Conservation (phyloP, 2,113 vertebrate genomes). For the Oxyruncus cristatus region DNA sequence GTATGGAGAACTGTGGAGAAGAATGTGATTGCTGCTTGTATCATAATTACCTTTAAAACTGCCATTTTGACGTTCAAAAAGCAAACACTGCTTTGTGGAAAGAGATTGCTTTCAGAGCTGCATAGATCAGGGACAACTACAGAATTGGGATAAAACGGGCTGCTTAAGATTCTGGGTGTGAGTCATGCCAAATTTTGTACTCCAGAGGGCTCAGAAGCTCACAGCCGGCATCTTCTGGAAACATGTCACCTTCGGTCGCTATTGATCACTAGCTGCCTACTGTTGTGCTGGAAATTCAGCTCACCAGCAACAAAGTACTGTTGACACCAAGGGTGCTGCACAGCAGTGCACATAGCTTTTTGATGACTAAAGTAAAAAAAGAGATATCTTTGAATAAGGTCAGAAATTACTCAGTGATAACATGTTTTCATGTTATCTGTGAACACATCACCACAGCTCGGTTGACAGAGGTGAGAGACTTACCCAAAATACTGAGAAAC, state of each 20-base stretch:
- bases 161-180: constrained; percentile 25
- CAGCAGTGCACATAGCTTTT: constrained; percentile 1
- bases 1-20: not conserved
- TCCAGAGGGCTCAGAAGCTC: constrained; percentile 31
- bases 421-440: constrained; percentile 24
- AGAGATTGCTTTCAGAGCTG: not conserved
- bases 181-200: not conserved
- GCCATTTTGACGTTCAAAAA: not conserved
- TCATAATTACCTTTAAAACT: constrained; percentile 13
- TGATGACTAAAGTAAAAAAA: constrained; percentile 27
- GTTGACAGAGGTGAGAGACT: constrained; percentile 40
- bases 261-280: constrained; percentile 41
- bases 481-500: constrained; percentile 6
- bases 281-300: constrained; percentile 11
- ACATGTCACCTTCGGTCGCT: not conserved
- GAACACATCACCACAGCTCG: not conserved
- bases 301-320: constrained; percentile 22
- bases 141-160: not conserved
- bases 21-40: constrained; percentile 4
- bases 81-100: not conserved
- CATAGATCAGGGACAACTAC: not conserved
- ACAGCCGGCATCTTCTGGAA: not conserved
- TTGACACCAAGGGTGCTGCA: not conserved
- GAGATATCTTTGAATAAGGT: constrained; percentile 23
- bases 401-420: constrained; percentile 49